These are phyloP conservation scores for Mactromeris polynyma DNA, from an alignment of 2,888 invertebrate species.

Conservation along the genomic window DNA sequence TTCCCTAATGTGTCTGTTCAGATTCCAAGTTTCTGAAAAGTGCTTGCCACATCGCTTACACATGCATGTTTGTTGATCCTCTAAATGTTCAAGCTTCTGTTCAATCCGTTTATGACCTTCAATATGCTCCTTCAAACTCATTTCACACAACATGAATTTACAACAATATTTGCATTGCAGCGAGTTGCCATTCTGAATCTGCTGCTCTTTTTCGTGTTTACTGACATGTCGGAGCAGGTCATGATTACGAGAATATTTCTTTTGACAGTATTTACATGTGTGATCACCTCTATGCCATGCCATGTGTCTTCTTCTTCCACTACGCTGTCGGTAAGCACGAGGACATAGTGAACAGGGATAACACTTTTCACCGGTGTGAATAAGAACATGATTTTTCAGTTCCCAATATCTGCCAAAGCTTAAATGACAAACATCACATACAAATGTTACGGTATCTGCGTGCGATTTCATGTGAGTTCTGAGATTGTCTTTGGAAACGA, in stretches of 20 bases:
- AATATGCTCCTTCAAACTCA: neutral
- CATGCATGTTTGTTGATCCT: neutral
- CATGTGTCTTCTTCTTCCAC: constrained; percentile 34
- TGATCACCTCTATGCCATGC: constrained; percentile 23
- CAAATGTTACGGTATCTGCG: constrained; percentile 24
- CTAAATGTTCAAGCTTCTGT: neutral
- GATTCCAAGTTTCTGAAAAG: neutral
- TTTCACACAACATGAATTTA: neutral
- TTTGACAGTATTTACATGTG: constrained; percentile 40
- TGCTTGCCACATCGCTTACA: constrained; percentile 28
- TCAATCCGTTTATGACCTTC: neutral
- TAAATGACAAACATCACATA: constrained; percentile 36
- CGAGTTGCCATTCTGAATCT: neutral
- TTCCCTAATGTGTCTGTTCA: too few relatives aligned
- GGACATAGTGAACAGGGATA: constrained; percentile 36
- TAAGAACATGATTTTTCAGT: constrained; percentile 20
- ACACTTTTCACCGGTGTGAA: constrained; percentile 46
- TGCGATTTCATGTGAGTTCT: constrained; percentile 39
- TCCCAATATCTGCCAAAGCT: constrained; percentile 37
- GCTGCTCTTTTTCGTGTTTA: constrained; percentile 15
- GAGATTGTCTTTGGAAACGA: neutral
- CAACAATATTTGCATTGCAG: constrained; percentile 21
- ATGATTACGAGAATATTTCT: constrained; percentile 16
- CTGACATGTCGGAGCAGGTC: constrained; percentile 29
- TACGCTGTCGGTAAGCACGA: constrained; percentile 24